Percentiles rank a stretch among this genome's conserved stretches.
Conservation (phyloP, 2,888 invertebrate genomes). For the Craniophora ligustri region DNA sequence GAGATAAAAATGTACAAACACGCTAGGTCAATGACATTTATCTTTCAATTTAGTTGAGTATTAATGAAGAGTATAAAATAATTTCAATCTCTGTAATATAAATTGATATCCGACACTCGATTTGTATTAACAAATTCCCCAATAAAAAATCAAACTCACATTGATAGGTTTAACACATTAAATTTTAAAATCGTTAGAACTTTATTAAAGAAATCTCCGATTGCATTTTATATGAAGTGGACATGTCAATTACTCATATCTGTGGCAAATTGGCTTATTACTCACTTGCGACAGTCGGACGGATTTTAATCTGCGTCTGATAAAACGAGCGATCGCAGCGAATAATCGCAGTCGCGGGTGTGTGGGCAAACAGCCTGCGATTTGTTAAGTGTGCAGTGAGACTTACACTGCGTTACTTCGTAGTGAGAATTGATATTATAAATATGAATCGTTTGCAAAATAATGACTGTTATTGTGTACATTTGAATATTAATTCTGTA, state of each 20-base stretch:
- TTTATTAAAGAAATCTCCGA: slow-evolving; percentile 42
- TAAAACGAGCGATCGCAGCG: slow-evolving; percentile 64
- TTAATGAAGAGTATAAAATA: neutral
- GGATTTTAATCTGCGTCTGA: slow-evolving; percentile 69
- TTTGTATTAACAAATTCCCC: slow-evolving; percentile 8
- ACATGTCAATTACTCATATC: slow-evolving; percentile 56
- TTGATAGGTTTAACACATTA: no score
- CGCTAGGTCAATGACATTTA: neutral
- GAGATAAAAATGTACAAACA: no score
- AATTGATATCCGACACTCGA: neutral
- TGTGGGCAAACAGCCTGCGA: slow-evolving; percentile 53
- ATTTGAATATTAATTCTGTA: neutral
- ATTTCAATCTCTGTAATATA: neutral
- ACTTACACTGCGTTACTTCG: slow-evolving; percentile 34
- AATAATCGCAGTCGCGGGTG: slow-evolving; percentile 63
- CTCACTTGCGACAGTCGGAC: slow-evolving; percentile 53
- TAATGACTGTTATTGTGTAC: slow-evolving; percentile 5
- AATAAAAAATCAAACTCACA: slow-evolving; percentile 6
- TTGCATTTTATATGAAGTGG: slow-evolving; percentile 39
- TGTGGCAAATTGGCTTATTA: slow-evolving; percentile 58
- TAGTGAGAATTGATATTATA: slow-evolving; percentile 25
- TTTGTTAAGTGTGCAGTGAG: slow-evolving; percentile 49
- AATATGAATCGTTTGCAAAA: slow-evolving; percentile 31
- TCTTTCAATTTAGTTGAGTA: no score
- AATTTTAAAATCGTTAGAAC: slow-evolving; percentile 24